Evolutionary conservation across 2,888 invertebrate species (phyloP).

Genomic region (Patella depressa): DNA sequence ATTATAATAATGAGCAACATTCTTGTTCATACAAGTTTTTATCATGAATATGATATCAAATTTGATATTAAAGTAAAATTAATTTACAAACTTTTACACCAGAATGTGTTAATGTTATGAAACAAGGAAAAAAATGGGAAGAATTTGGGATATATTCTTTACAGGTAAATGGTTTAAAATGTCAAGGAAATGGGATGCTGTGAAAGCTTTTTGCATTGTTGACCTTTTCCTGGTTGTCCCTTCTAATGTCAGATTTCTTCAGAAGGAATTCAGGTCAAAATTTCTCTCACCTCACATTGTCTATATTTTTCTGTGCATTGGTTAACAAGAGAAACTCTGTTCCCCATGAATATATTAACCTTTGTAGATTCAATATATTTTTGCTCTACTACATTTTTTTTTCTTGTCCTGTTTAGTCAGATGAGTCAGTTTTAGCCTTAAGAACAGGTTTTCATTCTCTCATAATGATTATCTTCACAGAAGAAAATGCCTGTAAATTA

Average conservation of each 20-base stretch:
- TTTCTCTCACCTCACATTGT: background rate
- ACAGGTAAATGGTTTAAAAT: conserved; percentile 8
- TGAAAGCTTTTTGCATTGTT: conserved; percentile 10
- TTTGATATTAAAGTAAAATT: too few relatives aligned
- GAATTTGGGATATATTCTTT: conserved; percentile 1
- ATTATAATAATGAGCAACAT: too few relatives aligned
- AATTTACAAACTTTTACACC: too few relatives aligned
- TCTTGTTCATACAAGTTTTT: too few relatives aligned
- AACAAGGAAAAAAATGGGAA: background rate
- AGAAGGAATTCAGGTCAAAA: conserved; percentile 9
- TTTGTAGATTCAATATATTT: background rate
- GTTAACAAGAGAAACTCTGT: background rate
- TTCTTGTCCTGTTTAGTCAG: too few relatives aligned
- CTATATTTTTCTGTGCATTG: conserved; percentile 2
- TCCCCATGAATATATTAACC: background rate
- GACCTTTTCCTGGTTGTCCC: conserved; percentile 11
- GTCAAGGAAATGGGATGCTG: conserved; percentile 11
- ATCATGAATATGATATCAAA: too few relatives aligned
- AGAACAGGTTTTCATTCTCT: too few relatives aligned
- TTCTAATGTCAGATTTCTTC: conserved; percentile 11
- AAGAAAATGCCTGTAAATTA: too few relatives aligned
- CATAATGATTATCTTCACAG: too few relatives aligned
- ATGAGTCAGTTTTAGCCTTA: too few relatives aligned
- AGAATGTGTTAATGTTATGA: background rate
- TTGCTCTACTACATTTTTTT: too few relatives aligned